Evolutionary conservation across 2,888 invertebrate genomes (phyloP), one percentile per base, ranked within the genome.

Genomic region (Salticus scenicus): DNA sequence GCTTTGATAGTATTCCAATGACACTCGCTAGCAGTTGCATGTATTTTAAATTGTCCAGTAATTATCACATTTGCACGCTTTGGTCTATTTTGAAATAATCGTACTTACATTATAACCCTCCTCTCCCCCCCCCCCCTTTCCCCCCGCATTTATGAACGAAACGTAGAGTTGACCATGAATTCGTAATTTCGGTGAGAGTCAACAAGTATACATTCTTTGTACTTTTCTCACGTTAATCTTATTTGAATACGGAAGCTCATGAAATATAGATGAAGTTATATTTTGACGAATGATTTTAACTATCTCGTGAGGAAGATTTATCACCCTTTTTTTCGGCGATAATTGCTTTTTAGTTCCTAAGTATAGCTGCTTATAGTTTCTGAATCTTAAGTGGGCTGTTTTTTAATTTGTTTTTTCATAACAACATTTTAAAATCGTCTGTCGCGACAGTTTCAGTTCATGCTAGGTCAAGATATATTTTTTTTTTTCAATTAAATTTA

Each of bases 191-290:
- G 69, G 69, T 69, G 41, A 37, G 57, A n/a, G 67, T 33, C 67
- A 67, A 10, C 67, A n/a, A 10, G 67, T 33, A 37, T n/a, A 63
- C 37, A 41, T 74, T 41, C n/a, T n/a, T 74, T 33, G 27, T 51
- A 67, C 47, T 77, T 84, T 84, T 84, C 83, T 69, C 77, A 84
- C 83, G 83, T 47, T 77, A 77, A 77, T 78, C 77, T 57, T 51
- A 69, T 74, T 74, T 72, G 33, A 64, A 72, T 77, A 67, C 77
- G 83, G 83, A 84, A 77, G 83, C 78, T 84, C 83, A 84, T 84
- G 83, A 84, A 84, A 84, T 84, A 84, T 84, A 84, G 83, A 84
- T 84, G 83, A 84, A 78, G 76, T 77, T 83, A 77, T 73, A 72
- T 67, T 73, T 47, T 31, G 67, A 27, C 51, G 41, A 24, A 7